Base-by-base conservation (phyloP, 2,113 vertebrate species). In the Calypte anna region DNA sequence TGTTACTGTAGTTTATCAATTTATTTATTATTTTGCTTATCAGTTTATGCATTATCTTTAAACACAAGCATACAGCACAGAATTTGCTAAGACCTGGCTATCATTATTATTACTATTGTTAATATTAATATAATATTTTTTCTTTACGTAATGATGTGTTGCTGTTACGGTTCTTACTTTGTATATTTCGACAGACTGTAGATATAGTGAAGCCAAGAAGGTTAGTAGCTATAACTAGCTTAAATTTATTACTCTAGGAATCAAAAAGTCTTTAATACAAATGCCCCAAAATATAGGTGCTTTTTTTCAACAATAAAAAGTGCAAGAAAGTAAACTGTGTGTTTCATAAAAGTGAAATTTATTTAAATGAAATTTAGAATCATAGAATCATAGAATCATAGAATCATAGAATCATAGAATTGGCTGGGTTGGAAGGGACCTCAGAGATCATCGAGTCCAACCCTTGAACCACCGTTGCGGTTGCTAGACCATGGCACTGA, bases 261-360 rank as follows among this genome's bases (percentile, higher is more conserved):
- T 3, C 2, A 58, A 82, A 75, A 36, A 44, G 7, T 44, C 6
- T 24, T 15, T 31, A 44, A 36, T 14, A 64, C 2, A 51, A 81
- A 64, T 64, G 33, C 6, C 9, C 9, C 4, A 12, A 59, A 24
- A 3, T 24, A 27, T 6, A 48, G 9, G 4, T 24, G 3, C 30
- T 68, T 57, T 6, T 2, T 36, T 31, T 8, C 5, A 73, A 58
- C 4, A 67, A 13, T 4, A 30, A 68, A 8, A 62, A 54, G 4
- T 3, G 1, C 12, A 55, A 16, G 23, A 33, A 83, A 6, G 5
- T 30, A 70, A 82, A 54, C 1, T 8, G 1, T 3, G 1, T 4
- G 2, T 44, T 92, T 88, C 21, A 38, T 44, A 48, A 50, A 74
- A 69, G 10, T 8, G 8, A 28, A 51, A 57, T 6, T 50, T 3